Conservation (phyloP, 2,113 vertebrate species). For the Corythornis madagascariensis region DNA sequence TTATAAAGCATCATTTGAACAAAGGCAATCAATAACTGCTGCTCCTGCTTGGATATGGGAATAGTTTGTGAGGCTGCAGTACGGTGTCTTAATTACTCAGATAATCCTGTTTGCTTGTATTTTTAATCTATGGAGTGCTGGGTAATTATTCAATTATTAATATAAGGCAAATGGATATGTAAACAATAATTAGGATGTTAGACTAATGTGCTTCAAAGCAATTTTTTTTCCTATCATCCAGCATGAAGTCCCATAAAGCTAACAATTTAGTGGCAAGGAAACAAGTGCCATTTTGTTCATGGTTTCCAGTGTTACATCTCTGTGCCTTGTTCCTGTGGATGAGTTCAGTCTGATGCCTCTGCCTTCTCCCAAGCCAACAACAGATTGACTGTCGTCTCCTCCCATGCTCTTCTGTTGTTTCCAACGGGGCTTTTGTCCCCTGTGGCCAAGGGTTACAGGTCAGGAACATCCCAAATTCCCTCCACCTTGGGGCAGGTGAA, state of each 20-base stretch:
- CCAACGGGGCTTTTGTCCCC: slow-evolving; percentile 60
- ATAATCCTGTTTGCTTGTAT: slow-evolving; percentile 89
- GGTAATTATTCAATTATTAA: slow-evolving; percentile 85
- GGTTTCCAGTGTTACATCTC: slow-evolving; percentile 74
- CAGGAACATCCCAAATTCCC: slow-evolving; percentile 58
- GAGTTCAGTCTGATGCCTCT: slow-evolving; percentile 43
- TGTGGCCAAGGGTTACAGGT: slow-evolving; percentile 37
- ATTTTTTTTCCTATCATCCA: slow-evolving; percentile 80
- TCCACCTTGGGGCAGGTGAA: slow-evolving; percentile 42
- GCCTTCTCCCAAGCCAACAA: slow-evolving; percentile 17
- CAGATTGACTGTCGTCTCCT: slow-evolving; percentile 37
- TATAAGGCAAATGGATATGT: slow-evolving; percentile 86
- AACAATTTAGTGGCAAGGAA: slow-evolving; percentile 77
- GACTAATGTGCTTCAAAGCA: slow-evolving; percentile 83
- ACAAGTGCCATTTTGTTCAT: slow-evolving; percentile 73
- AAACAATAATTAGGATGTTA: slow-evolving; percentile 88
- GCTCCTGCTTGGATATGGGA: slow-evolving; percentile 17
- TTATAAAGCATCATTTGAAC: slow-evolving; percentile 44
- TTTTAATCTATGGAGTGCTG: slow-evolving; percentile 80
- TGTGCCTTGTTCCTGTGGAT: slow-evolving; percentile 62
- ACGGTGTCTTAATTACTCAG: slow-evolving; percentile 85
- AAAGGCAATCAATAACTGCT: slow-evolving; percentile 54
- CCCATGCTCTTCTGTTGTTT: slow-evolving; percentile 23
- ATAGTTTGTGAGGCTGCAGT: slow-evolving; percentile 61
- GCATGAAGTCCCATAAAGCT: slow-evolving; percentile 83